These are phyloP conservation scores for Fissipunctia ypsillon DNA, from an alignment of 2,888 invertebrate species.

Conservation along the genomic window DNA sequence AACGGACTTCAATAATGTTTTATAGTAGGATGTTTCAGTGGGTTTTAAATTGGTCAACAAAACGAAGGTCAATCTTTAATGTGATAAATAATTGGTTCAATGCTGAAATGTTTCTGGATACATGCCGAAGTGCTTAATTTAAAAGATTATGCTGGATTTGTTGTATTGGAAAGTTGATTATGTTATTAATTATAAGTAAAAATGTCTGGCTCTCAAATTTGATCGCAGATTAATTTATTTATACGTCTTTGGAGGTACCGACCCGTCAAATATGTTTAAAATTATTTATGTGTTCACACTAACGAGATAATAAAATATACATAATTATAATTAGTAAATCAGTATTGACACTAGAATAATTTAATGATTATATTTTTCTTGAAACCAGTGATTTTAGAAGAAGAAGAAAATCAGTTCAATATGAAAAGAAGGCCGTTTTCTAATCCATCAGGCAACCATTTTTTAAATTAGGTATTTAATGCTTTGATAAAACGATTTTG, in stretches of 20 bases:
- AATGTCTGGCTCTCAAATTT: slow-evolving; percentile 80
- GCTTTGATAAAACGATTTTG: slow-evolving; percentile 1
- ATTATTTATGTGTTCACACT: neutral
- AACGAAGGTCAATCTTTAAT: slow-evolving; percentile 14
- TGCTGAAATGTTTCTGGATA: slow-evolving; percentile 63
- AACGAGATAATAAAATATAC: neutral
- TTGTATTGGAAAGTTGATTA: slow-evolving; percentile 63
- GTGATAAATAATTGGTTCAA: slow-evolving; percentile 38
- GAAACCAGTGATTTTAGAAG: neutral
- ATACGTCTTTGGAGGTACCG: slow-evolving; percentile 60
- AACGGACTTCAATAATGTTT: neutral
- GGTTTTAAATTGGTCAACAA: slow-evolving; percentile 6
- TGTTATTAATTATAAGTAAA: slow-evolving; percentile 73
- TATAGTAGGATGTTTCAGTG: neutral
- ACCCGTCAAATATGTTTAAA: slow-evolving; percentile 29
- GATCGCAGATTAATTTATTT: slow-evolving; percentile 67
- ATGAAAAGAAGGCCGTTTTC: neutral
- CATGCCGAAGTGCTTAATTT: slow-evolving; percentile 64
- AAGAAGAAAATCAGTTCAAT: neutral
- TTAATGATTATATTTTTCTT: slow-evolving; percentile 4
- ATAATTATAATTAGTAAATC: neutral
- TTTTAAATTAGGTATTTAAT: neutral
- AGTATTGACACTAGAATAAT: neutral
- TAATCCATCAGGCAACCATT: neutral
- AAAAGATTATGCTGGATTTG: slow-evolving; percentile 55